A percentile compares a stretch with the other conserved stretches of the same genome.
Conservation (phyloP, 2,797 vertebrate species). For the Sebastes miniatus region DNA sequence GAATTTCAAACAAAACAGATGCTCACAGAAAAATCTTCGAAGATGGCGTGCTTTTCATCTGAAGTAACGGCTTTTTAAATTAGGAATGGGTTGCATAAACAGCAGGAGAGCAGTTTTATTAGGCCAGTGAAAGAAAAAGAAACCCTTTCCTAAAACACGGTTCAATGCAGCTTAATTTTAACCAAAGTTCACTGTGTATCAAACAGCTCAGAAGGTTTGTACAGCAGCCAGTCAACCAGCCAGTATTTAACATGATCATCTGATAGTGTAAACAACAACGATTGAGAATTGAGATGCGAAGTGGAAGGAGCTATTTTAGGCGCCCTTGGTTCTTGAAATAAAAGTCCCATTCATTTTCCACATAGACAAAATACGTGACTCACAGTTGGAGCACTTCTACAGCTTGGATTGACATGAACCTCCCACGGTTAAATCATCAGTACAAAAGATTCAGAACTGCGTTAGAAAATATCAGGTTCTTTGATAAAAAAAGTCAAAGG, state of each 20-base stretch:
- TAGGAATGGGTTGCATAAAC: conserved; percentile 16
- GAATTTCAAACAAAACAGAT: conserved; percentile 42
- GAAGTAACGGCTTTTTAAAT: conserved; percentile 17
- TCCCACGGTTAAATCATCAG: background rate
- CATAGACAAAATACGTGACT: background rate
- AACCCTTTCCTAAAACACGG: background rate
- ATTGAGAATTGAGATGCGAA: background rate
- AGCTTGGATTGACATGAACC: background rate
- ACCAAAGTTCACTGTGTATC: background rate
- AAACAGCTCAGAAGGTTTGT: background rate
- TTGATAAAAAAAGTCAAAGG: background rate
- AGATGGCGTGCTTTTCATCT: conserved; percentile 26
- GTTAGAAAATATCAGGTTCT: background rate
- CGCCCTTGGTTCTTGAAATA: background rate
- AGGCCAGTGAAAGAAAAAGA: conserved; percentile 2
- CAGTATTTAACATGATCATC: background rate
- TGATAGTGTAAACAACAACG: background rate
- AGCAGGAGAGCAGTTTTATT: conserved; percentile 25
- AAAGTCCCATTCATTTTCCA: background rate
- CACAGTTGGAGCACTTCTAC: background rate
- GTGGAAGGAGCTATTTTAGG: background rate
- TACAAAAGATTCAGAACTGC: background rate
- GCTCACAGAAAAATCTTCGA: conserved; percentile 27
- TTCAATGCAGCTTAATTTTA: background rate
- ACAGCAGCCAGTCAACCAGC: background rate